These are phyloP conservation scores for Dryococelus australis DNA, from an alignment of 2,888 invertebrate genomes.

Conservation along the genomic window DNA sequence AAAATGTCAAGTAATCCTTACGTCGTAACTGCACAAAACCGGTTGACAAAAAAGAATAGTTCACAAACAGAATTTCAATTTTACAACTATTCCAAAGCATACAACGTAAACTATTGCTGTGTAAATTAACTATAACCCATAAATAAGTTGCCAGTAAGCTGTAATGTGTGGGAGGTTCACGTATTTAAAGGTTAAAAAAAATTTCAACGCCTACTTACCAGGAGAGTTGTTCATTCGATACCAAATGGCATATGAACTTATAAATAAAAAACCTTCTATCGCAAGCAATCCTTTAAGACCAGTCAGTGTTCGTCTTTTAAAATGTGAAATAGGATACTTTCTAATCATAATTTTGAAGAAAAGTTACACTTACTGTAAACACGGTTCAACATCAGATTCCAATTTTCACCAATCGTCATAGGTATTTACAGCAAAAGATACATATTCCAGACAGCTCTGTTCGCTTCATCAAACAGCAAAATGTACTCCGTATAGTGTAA, in stretches of 20 bases:
- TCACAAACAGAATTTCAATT: too few relatives aligned
- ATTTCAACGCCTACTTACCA: slow-evolving; percentile 62
- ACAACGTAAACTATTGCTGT: too few relatives aligned
- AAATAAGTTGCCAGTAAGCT: background rate
- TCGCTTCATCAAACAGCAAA: too few relatives aligned
- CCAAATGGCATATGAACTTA: slow-evolving; percentile 70
- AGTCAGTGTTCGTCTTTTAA: slow-evolving; percentile 63
- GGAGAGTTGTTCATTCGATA: slow-evolving; percentile 73
- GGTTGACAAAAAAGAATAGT: too few relatives aligned
- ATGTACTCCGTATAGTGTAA: too few relatives aligned
- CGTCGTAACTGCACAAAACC: background rate
- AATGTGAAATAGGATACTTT: slow-evolving; percentile 67
- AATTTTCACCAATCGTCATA: too few relatives aligned
- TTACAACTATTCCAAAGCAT: too few relatives aligned
- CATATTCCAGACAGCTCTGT: too few relatives aligned
- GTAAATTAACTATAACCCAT: background rate
- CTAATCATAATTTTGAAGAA: slow-evolving; percentile 66
- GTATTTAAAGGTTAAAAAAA: slow-evolving; percentile 23
- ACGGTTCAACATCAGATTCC: background rate
- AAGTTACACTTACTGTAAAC: background rate
- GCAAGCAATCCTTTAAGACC: slow-evolving; percentile 66
- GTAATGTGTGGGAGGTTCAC: background rate
- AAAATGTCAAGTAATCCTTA: background rate
- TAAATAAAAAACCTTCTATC: slow-evolving; percentile 67
- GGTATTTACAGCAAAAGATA: too few relatives aligned